A percentile compares a stretch with the other conserved stretches of the same genome.
Conservation (phyloP, 1,140 invertebrate genomes). For the Lucilia sericata region DNA sequence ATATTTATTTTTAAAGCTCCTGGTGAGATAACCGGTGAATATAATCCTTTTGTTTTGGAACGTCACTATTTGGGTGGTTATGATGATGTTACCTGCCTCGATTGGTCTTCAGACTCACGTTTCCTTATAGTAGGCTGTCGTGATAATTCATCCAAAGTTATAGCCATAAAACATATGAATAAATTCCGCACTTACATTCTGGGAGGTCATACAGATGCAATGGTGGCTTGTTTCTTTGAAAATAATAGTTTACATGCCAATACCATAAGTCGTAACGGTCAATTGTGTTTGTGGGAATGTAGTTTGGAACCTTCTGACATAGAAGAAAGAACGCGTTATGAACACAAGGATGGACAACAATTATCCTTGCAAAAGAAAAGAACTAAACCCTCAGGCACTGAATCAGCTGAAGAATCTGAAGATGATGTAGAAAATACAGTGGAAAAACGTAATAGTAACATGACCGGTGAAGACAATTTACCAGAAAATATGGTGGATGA, state of each 20-base stretch:
- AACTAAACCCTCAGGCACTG: constrained; percentile 54
- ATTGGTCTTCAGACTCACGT: constrained; percentile 93
- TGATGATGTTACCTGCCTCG: constrained; percentile 86
- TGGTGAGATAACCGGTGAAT: constrained; percentile 81
- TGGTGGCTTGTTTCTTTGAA: constrained; percentile 91
- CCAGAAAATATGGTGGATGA: constrained; percentile 60
- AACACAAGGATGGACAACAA: constrained; percentile 53
- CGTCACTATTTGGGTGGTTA: constrained; percentile 82
- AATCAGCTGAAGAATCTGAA: constrained; percentile 69
- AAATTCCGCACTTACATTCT: constrained; percentile 82
- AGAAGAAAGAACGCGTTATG: constrained; percentile 62
- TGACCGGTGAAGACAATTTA: constrained; percentile 65
- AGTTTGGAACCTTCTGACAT: constrained; percentile 72
- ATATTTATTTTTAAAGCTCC: constrained; percentile 91
- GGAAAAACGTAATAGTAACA: constrained; percentile 69
- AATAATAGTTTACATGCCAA: constrained; percentile 84
- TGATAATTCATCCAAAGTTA: constrained; percentile 87
- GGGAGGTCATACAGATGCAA: constrained; percentile 83
- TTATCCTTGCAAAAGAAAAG: constrained; percentile 15
- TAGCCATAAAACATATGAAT: constrained; percentile 78
- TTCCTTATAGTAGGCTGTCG: constrained; percentile 87
- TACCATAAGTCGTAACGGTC: constrained; percentile 79
- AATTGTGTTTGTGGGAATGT: constrained; percentile 90
- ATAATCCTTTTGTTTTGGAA: constrained; percentile 90
- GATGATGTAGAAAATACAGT: constrained; percentile 73